These are phyloP conservation scores for Agrenia bidenticulata DNA, from an alignment of 2,888 invertebrate genomes.

Conservation along the genomic window DNA sequence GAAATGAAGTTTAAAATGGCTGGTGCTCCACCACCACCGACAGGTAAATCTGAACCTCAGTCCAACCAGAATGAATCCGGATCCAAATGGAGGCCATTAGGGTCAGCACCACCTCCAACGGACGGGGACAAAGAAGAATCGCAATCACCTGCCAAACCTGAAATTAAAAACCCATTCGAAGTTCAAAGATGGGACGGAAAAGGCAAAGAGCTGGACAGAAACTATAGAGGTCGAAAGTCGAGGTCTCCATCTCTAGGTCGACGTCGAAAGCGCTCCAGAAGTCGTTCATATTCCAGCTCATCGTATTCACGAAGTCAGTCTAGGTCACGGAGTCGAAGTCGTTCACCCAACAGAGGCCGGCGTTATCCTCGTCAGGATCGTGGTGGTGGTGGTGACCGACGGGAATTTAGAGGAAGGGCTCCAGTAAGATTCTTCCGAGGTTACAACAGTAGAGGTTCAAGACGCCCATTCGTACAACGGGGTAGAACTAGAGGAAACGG, in stretches of 20 bases:
- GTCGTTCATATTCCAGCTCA: constrained; percentile 28
- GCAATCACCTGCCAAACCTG: constrained; percentile 2
- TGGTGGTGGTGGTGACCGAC: constrained; percentile 2
- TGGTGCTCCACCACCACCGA: neutral
- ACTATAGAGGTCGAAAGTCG: constrained; percentile 31
- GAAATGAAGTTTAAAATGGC: constrained; percentile 43
- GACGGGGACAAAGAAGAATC: neutral
- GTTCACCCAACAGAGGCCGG: constrained; percentile 9
- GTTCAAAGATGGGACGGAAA: constrained; percentile 30
- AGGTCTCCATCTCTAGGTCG: constrained; percentile 29
- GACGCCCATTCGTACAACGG: constrained; percentile 26
- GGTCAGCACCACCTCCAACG: neutral
- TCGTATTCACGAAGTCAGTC: constrained; percentile 28
- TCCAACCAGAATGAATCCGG: constrained; percentile 16
- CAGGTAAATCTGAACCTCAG: neutral
- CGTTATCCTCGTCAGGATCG: constrained; percentile 7
- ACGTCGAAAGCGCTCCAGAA: constrained; percentile 17
- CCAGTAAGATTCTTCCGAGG: constrained; percentile 36
- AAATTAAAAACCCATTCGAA: constrained; percentile 26
- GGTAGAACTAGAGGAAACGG: constrained; percentile 10
- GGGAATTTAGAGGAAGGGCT: constrained; percentile 27
- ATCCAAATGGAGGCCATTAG: constrained; percentile 33
- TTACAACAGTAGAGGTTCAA: constrained; percentile 19
- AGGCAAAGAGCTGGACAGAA: constrained; percentile 27
- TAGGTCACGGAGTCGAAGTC: constrained; percentile 30